Base-by-base conservation (phyloP, 2,113 vertebrate species). In the Tympanuchus pallidicinctus region DNA sequence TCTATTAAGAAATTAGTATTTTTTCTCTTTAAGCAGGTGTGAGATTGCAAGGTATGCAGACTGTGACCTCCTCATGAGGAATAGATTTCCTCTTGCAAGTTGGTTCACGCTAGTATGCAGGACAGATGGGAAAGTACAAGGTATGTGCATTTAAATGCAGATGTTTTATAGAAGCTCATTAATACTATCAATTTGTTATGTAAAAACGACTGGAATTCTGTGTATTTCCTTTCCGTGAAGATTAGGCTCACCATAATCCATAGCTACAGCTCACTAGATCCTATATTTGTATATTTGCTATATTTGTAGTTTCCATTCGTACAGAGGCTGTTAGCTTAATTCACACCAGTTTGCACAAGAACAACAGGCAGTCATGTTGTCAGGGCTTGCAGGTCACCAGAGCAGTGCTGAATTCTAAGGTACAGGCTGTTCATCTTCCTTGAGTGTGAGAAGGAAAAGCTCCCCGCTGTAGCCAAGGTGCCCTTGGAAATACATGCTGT, bases 251-350 rank as follows among this genome's bases (percentile, higher is more conserved):
- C 3, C 11, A 65, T 77, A 48, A 50, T 52, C 45, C 78, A 59
- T 30, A 81, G 22, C 52, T 71, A 27, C 30, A 77, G 60, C 27
- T 67, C 32, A 22, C 25, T 66, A 82, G 3, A 36, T 63, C 38
- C 36, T 76, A 43, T 43, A 43, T 43, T 43, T 43, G 15, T 43
- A 43, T 43, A 43, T 43, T 43, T 43, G 10, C n/a, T 82, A 17
- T n/a, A 76, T 73, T 87, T 45, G 42, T 65, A 69, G 34, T 28
- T 95, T 30, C 45, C n/a, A 28, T 80, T 94, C 45, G 21, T 70
- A 70, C 3, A 24, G 20, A 57, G 17, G 50, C 20, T 73, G n/a
- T 64, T 93, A 67, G 59, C 30, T 86, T 92, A 81, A 52, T 79
- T 82, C 54, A 73, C 36, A 52, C 4, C n/a, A 43, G 40, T 75